Conservation (phyloP, 2,113 vertebrate genomes). For the Thamnophis sirtalis region DNA sequence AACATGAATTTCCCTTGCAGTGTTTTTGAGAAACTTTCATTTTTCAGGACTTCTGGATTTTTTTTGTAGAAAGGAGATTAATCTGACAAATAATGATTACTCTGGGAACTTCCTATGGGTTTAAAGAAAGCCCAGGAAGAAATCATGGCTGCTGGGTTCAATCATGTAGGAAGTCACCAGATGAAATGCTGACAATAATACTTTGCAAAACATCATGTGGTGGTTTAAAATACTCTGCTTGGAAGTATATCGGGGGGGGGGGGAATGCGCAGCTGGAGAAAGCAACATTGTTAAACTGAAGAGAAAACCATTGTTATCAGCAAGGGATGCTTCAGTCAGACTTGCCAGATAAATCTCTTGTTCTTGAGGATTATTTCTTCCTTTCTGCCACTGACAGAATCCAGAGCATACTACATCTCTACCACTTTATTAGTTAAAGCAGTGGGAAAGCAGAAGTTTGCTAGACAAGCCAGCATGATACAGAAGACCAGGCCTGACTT, state of each 20-base stretch:
- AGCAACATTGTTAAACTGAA: slow-evolving; percentile 38
- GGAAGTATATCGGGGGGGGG: neutral
- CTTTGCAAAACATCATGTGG: neutral
- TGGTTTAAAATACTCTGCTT: neutral
- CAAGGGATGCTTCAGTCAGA: slow-evolving; percentile 47
- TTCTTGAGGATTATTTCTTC: slow-evolving; percentile 59
- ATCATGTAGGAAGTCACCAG: slow-evolving; percentile 8
- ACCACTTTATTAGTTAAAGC: slow-evolving; percentile 44
- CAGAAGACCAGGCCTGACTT: slow-evolving; percentile 48
- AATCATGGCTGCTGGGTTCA: neutral
- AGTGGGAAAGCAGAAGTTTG: slow-evolving; percentile 15
- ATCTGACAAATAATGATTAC: neutral
- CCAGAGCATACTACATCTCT: slow-evolving; percentile 51
- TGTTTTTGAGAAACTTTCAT: neutral
- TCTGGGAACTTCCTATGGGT: neutral
- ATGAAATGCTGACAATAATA: neutral
- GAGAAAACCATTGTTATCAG: slow-evolving; percentile 54
- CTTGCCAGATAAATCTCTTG: slow-evolving; percentile 65
- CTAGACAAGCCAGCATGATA: slow-evolving; percentile 38
- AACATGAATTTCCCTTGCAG: neutral
- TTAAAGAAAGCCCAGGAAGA: neutral
- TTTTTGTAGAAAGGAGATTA: neutral
- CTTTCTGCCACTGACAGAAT: slow-evolving; percentile 61
- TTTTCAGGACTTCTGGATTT: neutral
- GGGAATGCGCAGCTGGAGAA: neutral